phyloP scores from a whole-genome alignment of 2,888 invertebrate species.

The Lasioglossum oenotherae region DNA sequence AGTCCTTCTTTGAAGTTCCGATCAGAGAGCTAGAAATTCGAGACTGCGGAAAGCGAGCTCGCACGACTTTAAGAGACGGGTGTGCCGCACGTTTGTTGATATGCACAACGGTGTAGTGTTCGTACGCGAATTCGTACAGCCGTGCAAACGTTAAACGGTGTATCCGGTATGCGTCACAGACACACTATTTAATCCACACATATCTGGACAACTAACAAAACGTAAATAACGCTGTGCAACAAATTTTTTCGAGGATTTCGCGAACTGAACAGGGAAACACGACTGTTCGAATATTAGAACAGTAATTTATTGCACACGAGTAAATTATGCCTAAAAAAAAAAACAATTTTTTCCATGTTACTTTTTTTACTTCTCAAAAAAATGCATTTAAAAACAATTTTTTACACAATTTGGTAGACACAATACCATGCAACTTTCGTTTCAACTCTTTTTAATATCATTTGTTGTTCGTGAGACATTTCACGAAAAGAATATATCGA shows the following conservation, averaged over 20 bases:
- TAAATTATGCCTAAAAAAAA: too few relatives aligned
- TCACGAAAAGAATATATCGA: too few relatives aligned
- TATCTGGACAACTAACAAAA: not conserved
- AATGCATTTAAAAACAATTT: too few relatives aligned
- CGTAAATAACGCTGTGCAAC: not conserved
- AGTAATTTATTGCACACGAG: too few relatives aligned
- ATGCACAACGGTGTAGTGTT: not conserved
- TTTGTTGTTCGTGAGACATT: too few relatives aligned
- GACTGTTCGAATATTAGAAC: not conserved
- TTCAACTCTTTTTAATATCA: too few relatives aligned
- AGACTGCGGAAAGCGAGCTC: conserved; percentile 13
- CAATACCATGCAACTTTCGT: too few relatives aligned
- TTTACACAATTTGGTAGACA: too few relatives aligned
- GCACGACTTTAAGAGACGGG: conserved; percentile 17
- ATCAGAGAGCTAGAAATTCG: not conserved
- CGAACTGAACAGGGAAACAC: not conserved
- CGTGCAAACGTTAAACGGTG: not conserved
- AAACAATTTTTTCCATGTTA: too few relatives aligned
- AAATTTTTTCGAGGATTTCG: not conserved
- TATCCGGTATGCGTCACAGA: not conserved
- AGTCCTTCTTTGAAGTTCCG: conserved; percentile 15
- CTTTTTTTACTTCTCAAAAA: too few relatives aligned
- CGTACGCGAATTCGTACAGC: not conserved
- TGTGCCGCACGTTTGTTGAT: not conserved
- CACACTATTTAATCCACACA: not conserved